These are phyloP conservation scores for Zaprionus taronus DNA, from an alignment of 1,140 invertebrate species.

Conservation along the genomic window DNA sequence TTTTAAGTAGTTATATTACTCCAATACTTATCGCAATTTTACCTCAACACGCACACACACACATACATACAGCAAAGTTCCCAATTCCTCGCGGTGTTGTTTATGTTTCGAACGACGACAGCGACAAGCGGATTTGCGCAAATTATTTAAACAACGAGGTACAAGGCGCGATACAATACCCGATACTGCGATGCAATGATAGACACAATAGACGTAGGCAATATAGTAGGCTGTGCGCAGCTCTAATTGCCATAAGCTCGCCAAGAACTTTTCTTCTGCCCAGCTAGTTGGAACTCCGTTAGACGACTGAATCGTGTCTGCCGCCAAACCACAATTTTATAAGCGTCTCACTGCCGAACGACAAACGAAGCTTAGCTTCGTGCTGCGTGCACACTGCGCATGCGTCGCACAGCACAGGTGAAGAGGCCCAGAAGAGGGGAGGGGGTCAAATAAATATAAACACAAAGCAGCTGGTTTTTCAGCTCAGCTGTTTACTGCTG, in stretches of 20 bases:
- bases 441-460: constrained; percentile 68
- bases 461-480: constrained; percentile 71
- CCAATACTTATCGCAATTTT: constrained; percentile 30
- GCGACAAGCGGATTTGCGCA: constrained; percentile 10
- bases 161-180: neutral
- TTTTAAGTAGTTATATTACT: constrained; percentile 26
- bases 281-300: constrained; percentile 73
- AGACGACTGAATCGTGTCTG: constrained; percentile 70
- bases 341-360: constrained; percentile 38
- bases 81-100: constrained; percentile 34
- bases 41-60: constrained; percentile 17
- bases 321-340: constrained; percentile 67
- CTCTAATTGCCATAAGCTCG: constrained; percentile 50
- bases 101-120: constrained; percentile 45
- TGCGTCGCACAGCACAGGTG: constrained; percentile 27
- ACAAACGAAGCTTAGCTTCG: constrained; percentile 64
- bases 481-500: constrained; percentile 69
- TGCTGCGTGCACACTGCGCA: constrained; percentile 47
- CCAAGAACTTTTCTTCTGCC: constrained; percentile 61
- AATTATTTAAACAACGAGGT: constrained; percentile 14
- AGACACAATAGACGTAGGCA: constrained; percentile 13
- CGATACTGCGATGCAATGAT: constrained; percentile 1
- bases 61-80: neutral
- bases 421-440: neutral
- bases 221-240: constrained; percentile 28